Evolutionary conservation across 2,113 vertebrate species (phyloP), one percentile per base, ranked within the genome.

Genomic region (Calidris pygmaea): DNA sequence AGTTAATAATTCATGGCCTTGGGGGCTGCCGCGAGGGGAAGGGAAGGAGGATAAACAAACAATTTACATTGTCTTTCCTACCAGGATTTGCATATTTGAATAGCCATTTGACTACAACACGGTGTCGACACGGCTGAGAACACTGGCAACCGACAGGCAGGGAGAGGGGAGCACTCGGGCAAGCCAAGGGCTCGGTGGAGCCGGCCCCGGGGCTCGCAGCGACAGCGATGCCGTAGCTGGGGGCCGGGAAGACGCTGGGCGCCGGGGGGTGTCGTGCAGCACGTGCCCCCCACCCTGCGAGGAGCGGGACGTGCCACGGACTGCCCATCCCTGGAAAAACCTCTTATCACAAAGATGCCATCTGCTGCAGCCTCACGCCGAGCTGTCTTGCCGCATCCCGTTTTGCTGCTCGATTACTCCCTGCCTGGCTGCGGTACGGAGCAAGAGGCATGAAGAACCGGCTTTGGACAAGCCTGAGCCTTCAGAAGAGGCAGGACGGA

Each of bases 1-100:
- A 86, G 83, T 97, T 73, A 97, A 97, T 95, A 95, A 95, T 93
- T 83, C 34, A 97, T 89, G 48, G 89, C 97, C 96, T 82, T 39
- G 55, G 86, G 90, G 93, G 91, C 77, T 4, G n/a, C 0, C 0
- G 19, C 16, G 7, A 72, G 58, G 94, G 73, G 84, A 62, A 35
- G 66, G 81, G 41, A 87, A 89, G 90, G 88, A 75, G 94, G 96
- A 91, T 76, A 89, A 96, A 85, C 93, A 90, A 97, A 97, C 92
- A 89, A 84, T 85, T 85, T 48, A 71, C 93, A 65, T 75, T 78
- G 89, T 52, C 94, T 92, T 88, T 70, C 76, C 96, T 76, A 78
- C 43, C 86, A 53, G 87, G 94, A 95, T 96, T 93, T 91, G 96
- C 90, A 77, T 77, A 19, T 95, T 76, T 93, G 94, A 95, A 80